Conservation (phyloP, 2,113 vertebrate species). For the Anarhynchus alexandrinus region DNA sequence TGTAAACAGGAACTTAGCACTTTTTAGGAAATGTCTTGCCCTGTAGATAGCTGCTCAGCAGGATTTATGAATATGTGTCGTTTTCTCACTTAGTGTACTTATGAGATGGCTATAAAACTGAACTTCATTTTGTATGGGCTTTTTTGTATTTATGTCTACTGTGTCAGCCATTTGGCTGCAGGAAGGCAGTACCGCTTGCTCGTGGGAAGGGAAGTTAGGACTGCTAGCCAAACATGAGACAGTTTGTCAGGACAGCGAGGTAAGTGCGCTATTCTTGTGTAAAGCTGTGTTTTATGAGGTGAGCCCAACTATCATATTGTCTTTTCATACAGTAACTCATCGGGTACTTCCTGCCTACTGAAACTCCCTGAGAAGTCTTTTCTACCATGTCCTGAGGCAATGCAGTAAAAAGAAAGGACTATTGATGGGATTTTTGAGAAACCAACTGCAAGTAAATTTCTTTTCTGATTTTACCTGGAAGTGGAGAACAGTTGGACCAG, state of each 20-base stretch:
- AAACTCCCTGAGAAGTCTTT: neutral
- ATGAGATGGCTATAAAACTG: neutral
- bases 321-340: neutral
- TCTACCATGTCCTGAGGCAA: neutral
- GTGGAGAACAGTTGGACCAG: neutral
- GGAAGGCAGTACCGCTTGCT: neutral
- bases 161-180: neutral
- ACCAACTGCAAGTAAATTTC: neutral
- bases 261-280: neutral
- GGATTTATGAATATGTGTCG: neutral
- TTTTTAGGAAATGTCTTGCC: neutral
- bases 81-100: neutral
- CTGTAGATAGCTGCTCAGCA: neutral
- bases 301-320: neutral
- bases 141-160: neutral
- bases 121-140: neutral
- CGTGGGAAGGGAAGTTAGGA: neutral
- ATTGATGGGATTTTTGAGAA: conserved; percentile 16
- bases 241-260: neutral
- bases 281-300: neutral
- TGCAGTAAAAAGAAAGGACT: neutral
- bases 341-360: neutral
- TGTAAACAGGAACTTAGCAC: conserved; percentile 2
- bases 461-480: conserved; percentile 10
- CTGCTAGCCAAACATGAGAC: neutral